Evolutionary conservation across 2,888 invertebrate species (phyloP), one percentile per base, ranked within the genome.

Genomic region (Tiliacea citrago): DNA sequence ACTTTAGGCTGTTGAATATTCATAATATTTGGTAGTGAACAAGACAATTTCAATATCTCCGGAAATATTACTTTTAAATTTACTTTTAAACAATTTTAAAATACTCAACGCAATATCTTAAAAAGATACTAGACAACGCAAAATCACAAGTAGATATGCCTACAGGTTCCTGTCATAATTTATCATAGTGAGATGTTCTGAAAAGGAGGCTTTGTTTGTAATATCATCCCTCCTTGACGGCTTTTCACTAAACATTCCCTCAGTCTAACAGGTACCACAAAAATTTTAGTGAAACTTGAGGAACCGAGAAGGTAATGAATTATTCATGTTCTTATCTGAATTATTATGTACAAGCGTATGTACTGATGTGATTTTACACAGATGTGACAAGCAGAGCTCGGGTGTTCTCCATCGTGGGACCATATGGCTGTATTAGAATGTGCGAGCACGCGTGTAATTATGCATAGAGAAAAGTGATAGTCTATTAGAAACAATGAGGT

Each of bases 301-400:
- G 7, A 70, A 55, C 45, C 29, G 72, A 16, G 69, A 29, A 58
- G 42, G 49, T 79, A 70, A 81, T 86, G 86, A 82, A 87, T 86
- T 67, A 86, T 86, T 86, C 87, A 86, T 87, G 67, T 75, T 69
- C 58, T 67, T 60, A 60, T 45, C 55, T 60, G 83, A 83, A 81
- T 86, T 83, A 85, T 87, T 81, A 81, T 82, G 74, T 82, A 86
- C 79, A 81, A 63, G 57, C 77, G 53, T 85, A 80, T 85, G 87
- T 78, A 74, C 70, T 78, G 73, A 85, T 75, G 78, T 87, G 83
- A 85, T 85, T 87, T 82, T 66, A 70, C 72, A 67, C 67, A 73
- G 73, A 73, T 77, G 68, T 74, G 81, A 79, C 65, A 55, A 10
- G 13, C 24, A 72, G 61, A 68, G 77, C 69, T 55, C 21, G 18